A percentile compares a stretch with the other conserved stretches of the same genome.
These are phyloP conservation scores for Daktulosphaira vitifoliae DNA, from an alignment of 1,140 invertebrate species.

Conservation along the genomic window DNA sequence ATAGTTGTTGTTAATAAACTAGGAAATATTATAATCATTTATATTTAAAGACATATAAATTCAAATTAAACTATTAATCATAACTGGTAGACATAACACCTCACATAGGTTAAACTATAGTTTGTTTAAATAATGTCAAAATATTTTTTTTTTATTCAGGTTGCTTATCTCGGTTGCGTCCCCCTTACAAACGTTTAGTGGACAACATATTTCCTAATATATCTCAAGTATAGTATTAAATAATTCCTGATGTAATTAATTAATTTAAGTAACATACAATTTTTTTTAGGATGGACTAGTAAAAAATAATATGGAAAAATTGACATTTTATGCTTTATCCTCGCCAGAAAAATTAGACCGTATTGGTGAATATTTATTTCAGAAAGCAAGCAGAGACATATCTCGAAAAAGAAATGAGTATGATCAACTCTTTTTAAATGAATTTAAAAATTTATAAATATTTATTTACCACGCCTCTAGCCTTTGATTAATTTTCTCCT, in stretches of 20 bases:
- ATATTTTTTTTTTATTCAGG: conserved; percentile 30
- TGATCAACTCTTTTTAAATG: too few species aligned
- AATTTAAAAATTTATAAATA: conserved; percentile 17
- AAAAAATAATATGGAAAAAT: conserved; percentile 96
- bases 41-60: too few species aligned
- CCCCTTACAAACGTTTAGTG: conserved; percentile 92
- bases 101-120: too few species aligned
- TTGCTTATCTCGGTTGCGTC: conserved; percentile 80
- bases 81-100: too few species aligned
- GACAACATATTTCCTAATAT: conserved; percentile 95
- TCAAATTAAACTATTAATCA: too few species aligned
- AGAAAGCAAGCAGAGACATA: conserved; percentile 84
- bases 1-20: too few species aligned
- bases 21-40: too few species aligned
- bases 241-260: too few species aligned
- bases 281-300: conserved; percentile 80
- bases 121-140: too few species aligned
- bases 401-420: conserved; percentile 66
- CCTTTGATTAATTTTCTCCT: too few species aligned
- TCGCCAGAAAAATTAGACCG: conserved; percentile 95
- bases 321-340: conserved; percentile 93
- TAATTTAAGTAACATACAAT: background rate
- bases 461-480: too few species aligned
- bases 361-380: conserved; percentile 94
- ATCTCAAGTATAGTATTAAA: conserved; percentile 66